Conservation (phyloP, 2,888 invertebrate species). For the Alcis repandata region DNA sequence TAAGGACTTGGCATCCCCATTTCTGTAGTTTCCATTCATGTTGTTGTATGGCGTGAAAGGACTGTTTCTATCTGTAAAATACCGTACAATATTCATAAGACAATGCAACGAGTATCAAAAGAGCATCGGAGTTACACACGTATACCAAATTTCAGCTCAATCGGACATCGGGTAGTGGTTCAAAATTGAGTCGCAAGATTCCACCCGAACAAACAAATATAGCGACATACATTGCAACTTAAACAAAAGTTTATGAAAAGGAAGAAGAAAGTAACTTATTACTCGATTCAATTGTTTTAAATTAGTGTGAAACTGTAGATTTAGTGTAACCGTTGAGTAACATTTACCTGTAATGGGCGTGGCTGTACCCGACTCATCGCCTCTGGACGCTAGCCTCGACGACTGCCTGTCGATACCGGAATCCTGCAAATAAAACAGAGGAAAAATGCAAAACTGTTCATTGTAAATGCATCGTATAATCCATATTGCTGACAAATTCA, state of each 20-base stretch:
- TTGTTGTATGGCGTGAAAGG: conserved; percentile 62
- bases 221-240: no score
- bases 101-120: neutral
- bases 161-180: no score
- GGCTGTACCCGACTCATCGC: conserved; percentile 66
- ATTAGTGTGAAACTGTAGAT: neutral
- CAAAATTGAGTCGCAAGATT: no score
- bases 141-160: no score
- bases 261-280: neutral
- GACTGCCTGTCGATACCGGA: conserved; percentile 57
- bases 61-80: conserved; percentile 61
- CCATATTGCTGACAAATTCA: conserved; percentile 54
- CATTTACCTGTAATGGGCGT: conserved; percentile 64
- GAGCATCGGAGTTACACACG: no score
- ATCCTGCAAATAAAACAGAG: conserved; percentile 62
- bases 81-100: neutral
- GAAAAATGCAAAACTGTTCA: conserved; percentile 31
- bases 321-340: neutral
- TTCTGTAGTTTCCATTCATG: conserved; percentile 63
- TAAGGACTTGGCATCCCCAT: conserved; percentile 76
- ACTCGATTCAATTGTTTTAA: no score
- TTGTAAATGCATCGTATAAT: conserved; percentile 41
- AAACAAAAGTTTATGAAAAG: no score
- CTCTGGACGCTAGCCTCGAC: conserved; percentile 54
- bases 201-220: no score